Evolutionary conservation across 1,140 invertebrate species (phyloP).

Genomic region (Musca vetustissima): DNA sequence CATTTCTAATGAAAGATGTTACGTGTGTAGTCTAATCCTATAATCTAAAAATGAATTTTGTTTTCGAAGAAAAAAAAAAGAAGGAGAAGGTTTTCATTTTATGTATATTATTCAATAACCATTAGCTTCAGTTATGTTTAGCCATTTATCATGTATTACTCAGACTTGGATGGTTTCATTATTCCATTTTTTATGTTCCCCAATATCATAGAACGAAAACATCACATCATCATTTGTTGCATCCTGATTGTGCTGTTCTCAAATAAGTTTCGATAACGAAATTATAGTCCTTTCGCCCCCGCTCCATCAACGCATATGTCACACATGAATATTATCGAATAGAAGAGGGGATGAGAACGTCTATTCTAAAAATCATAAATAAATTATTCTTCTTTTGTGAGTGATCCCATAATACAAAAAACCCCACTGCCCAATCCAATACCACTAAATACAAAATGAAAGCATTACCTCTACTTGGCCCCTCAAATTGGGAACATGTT

Average conservation of each 20-base stretch:
- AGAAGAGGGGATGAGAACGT: neutral
- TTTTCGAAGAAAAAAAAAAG: no score
- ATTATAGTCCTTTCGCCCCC: neutral
- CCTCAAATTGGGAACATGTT: neutral
- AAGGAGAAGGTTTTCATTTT: no score
- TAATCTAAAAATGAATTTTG: no score
- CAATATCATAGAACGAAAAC: neutral
- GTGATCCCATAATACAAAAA: neutral
- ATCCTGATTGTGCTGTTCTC: constrained; percentile 15
- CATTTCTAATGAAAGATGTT: no score
- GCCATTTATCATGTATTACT: no score
- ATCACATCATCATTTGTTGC: constrained; percentile 6
- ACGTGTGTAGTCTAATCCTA: no score
- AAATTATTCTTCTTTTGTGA: constrained; percentile 4
- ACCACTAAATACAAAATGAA: no score
- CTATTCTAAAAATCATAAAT: constrained; percentile 13
- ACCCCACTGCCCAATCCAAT: no score
- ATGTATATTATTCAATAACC: no score
- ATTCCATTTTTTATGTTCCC: neutral
- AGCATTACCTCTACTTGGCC: neutral
- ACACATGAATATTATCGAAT: constrained; percentile 4
- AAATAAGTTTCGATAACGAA: neutral
- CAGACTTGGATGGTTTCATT: neutral
- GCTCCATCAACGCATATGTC: neutral
- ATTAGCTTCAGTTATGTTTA: no score